Conservation (phyloP, 2,888 invertebrate species). For the Arge pagana region DNA sequence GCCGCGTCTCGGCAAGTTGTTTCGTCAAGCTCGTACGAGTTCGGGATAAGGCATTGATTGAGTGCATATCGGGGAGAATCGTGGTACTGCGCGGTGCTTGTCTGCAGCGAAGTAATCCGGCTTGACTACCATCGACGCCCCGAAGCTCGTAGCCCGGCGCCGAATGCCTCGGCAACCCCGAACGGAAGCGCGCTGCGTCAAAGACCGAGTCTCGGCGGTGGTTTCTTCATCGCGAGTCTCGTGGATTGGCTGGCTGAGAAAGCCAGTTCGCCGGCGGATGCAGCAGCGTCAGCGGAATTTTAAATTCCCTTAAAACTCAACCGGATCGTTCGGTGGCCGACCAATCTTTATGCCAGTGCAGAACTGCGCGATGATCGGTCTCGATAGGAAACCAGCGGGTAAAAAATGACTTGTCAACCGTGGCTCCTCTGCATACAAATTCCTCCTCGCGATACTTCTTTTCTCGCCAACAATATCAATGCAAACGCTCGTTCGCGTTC, state of each 20-base stretch:
- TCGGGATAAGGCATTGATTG: conserved; percentile 46
- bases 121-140: conserved; percentile 24
- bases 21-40: conserved; percentile 44
- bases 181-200: conserved; percentile 12
- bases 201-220: conserved; percentile 13
- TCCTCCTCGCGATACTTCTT: too few relatives aligned
- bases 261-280: conserved; percentile 25
- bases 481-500: too few relatives aligned
- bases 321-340: background rate
- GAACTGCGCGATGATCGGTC: background rate
- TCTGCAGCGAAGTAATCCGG: conserved; percentile 35
- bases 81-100: conserved; percentile 10
- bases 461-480: too few relatives aligned
- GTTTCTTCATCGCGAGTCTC: conserved; percentile 12
- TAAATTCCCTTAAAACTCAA: conserved; percentile 42
- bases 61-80: conserved; percentile 38
- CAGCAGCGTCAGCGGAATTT: conserved; percentile 44
- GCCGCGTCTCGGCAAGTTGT: conserved; percentile 39
- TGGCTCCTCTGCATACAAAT: too few relatives aligned
- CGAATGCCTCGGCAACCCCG: background rate
- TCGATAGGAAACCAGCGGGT: too few relatives aligned
- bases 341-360: background rate
- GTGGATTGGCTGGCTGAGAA: conserved; percentile 10
- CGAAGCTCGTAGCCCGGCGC: conserved; percentile 14
- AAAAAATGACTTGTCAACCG: too few relatives aligned